Base-by-base conservation (phyloP, 2,797 vertebrate genomes). In the Lepus townsendii region DNA sequence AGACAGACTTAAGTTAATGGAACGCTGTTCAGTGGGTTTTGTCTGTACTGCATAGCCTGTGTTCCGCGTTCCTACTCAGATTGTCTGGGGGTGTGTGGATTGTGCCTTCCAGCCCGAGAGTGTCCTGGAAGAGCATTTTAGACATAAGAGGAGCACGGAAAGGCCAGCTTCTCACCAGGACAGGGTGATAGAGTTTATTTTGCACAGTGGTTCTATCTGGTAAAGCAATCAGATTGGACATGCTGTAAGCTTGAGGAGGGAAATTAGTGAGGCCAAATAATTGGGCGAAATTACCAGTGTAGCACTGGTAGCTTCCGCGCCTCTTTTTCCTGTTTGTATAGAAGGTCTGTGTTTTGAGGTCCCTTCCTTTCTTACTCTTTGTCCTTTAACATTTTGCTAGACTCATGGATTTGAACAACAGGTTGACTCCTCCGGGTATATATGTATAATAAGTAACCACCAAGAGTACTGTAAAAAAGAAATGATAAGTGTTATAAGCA, bases 61-160 rank as follows among this genome's bases (percentile, higher is more conserved):
- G 80, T 93, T 92, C 52, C 20, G 17, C 62, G 66, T 90, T 83
- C 82, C 77, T 88, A 30, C 47, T 80, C 89, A 35, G 27, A 9
- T 35, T 60, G 38, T 68, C 63, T 63, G 52, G 27, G 79, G 54
- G 50, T 52, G 26, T 78, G 88, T 68, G 71, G 63, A 69, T 75
- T n/a, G 54, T 84, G 69, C n/a, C 30, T 83, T 93, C 76, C 82
- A 32, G 35, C 54, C 65, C 50, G 90, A 83, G 30, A 71, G 50
- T 85, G 77, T 63, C 68, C 24, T 77, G 20, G 54, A 19, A 69
- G 69, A 95, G 47, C 62, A 35, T 96, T 96, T 96, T 86, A 88
- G 75, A 95, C 80, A 83, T 76, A 32, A 90, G 50, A 94, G 24
- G 30, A 27, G 35, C 32, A 30, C 24, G 78, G 69, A 77, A 90